Evolutionary conservation across 2,113 vertebrate species (phyloP).

Genomic region (Odontophorus gujanensis): DNA sequence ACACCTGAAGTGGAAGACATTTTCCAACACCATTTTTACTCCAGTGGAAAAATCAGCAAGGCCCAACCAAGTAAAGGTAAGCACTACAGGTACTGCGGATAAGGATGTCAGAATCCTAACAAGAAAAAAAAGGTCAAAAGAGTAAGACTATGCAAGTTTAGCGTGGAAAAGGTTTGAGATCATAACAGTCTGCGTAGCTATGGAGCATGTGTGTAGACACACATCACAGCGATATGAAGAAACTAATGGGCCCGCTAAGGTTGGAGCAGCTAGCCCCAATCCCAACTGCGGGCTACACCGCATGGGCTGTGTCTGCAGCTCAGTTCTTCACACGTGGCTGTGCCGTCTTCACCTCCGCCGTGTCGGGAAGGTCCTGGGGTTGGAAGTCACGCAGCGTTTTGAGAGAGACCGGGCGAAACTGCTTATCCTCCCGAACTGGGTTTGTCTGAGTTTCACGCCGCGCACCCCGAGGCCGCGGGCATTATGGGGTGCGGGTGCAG

Average conservation of each 20-base stretch:
- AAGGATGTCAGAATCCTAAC: not conserved
- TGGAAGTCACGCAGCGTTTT: accelerated
- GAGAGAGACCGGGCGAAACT: accelerated
- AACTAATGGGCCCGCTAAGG: not conserved
- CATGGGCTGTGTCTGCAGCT: not conserved
- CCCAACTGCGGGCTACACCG: accelerated
- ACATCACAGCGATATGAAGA: not conserved
- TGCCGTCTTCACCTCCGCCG: accelerated
- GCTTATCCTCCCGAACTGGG: accelerated
- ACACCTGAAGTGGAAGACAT: not conserved
- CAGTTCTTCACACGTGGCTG: accelerated
- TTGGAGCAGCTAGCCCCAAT: not conserved
- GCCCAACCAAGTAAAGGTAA: not conserved
- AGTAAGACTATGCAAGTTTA: not conserved
- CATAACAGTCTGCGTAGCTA: not conserved
- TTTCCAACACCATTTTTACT: not conserved
- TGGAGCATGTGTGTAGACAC: not conserved
- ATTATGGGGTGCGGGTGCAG: no score
- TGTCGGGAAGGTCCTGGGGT: accelerated
- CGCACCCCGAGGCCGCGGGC: not conserved
- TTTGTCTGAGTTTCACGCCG: accelerated
- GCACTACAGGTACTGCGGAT: not conserved
- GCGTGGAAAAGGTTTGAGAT: not conserved
- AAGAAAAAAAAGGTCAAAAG: not conserved
- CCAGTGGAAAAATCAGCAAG: not conserved